Evolutionary conservation across 2,797 vertebrate species (phyloP).

Genomic region (Carapus acus): DNA sequence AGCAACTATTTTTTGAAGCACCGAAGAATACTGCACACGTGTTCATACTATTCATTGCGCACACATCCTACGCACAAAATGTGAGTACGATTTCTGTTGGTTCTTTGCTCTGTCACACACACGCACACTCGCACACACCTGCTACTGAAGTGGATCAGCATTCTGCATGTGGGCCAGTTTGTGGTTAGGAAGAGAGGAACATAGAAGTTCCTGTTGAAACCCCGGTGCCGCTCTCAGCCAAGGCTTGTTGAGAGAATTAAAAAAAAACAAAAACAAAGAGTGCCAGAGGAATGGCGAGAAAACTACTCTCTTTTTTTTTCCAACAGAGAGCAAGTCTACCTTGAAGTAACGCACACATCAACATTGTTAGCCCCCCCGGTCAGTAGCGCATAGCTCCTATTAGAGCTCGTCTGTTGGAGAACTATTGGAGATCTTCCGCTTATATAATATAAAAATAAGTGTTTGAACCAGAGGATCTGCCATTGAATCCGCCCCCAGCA

Average conservation of each 20-base stretch:
- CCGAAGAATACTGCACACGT: neutral
- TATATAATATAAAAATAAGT: too few species aligned
- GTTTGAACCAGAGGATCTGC: too few species aligned
- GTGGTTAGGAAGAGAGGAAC: constrained; percentile 10
- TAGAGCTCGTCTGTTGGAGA: too few species aligned
- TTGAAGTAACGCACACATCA: constrained; percentile 8
- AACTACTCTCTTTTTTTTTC: neutral
- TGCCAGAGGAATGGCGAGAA: constrained; percentile 13
- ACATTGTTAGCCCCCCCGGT: constrained; percentile 39
- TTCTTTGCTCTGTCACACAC: constrained; percentile 9
- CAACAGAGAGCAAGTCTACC: neutral
- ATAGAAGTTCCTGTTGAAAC: constrained; percentile 29
- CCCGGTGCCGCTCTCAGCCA: too few species aligned
- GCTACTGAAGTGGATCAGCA: constrained; percentile 27
- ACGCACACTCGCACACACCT: constrained; percentile 39
- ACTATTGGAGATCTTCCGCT: too few species aligned
- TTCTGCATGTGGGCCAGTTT: constrained; percentile 38
- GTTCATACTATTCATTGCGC: constrained; percentile 6
- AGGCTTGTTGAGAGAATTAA: too few species aligned
- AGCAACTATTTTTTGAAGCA: constrained; percentile 11
- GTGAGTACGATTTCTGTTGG: constrained; percentile 4
- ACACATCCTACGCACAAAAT: constrained; percentile 5
- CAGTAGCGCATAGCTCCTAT: constrained; percentile 50
- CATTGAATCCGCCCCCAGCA: too few species aligned
- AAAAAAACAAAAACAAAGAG: constrained; percentile 12